Base-by-base conservation (phyloP, 2,797 vertebrate species). In the Geotrypetes seraphini region DNA sequence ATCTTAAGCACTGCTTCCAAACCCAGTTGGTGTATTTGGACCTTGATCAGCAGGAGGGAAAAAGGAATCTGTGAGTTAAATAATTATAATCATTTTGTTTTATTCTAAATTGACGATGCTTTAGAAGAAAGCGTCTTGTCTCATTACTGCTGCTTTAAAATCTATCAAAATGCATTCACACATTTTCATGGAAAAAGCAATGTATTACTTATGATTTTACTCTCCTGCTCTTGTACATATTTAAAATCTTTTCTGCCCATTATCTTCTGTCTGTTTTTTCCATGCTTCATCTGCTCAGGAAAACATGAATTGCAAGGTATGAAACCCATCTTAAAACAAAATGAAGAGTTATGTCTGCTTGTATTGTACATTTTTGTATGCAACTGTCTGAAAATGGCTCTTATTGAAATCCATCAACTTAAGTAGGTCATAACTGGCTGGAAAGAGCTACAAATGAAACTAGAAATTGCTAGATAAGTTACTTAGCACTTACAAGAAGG, bases 191-290 rank as follows among this genome's bases (percentile, higher is more conserved):
- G n/a, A n/a, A n/a, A n/a, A n/a, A n/a, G n/a, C n/a, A n/a, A n/a
- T n/a, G n/a, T n/a, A n/a, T n/a, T n/a, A n/a, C n/a, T n/a, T n/a
- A n/a, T n/a, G n/a, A n/a, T n/a, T n/a, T n/a, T n/a, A n/a, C n/a
- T n/a, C n/a, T n/a, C n/a, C n/a, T n/a, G n/a, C n/a, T n/a, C n/a
- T n/a, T n/a, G n/a, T n/a, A n/a, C n/a, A n/a, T 47, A 60, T 61
- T 35, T 40, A 15, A 52, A 22, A 23, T 19, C 37, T 33, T 39
- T 14, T 47, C 42, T 40, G 36, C 47, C 36, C 61, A 39, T 40
- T 52, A 39, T 42, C 42, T 25, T 58, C 30, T 61, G 41, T 51
- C 62, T 72, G 47, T 57, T 38, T 36, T 53, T 62, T 55, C 25
- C 42, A 28, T 57, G 57, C 71, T 43, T 54, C 47, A 16, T 51